Evolutionary conservation across 2,797 vertebrate genomes (phyloP), one percentile per base, ranked within the genome.

Genomic region (Anabas testudineus): DNA sequence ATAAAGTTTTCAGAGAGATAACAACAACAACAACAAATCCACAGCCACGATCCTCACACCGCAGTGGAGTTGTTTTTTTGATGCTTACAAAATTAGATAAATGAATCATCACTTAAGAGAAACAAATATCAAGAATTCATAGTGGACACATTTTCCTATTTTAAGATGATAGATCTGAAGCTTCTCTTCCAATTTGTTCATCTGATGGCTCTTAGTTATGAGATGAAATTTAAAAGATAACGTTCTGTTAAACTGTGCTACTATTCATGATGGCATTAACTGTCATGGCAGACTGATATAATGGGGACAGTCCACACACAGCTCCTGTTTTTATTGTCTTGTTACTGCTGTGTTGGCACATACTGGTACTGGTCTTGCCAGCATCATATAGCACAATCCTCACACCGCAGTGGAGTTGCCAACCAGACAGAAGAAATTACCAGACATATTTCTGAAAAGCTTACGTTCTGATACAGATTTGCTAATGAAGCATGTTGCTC

Each of bases 281-380:
- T 55, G 15, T 34, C 42, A 53, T 9, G 2, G 34, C 34, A 48
- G 49, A 43, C 24, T 32, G 32, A 32, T 10, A 32, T 10, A 10
- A 7, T 32, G 26, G 49, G 42, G n/a, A 32, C 32, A 7, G 1
- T 28, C 16, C 24, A 4, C 37, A 41, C 21, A 36, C 45, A 59
- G 54, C 59, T 78, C 64, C 32, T 69, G 42, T 49, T 68, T 59
- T 59, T 51, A 65, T 74, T 60, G 43, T 68, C 54, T 60, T 51
- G 43, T 64, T 61, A 60, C 7, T 54, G 54, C 14, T 3, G 15
- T 34, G 19, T 51, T 46, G 42, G 18, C n/a, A 34, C n/a, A 30
- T 46, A 54, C 21, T 18, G 7, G 4, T 4, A 22, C 34, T 53
- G 21, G 9, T 56, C 22, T 37, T 26, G 47, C 69, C 57, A 37